Evolutionary conservation across 2,113 vertebrate genomes (phyloP), one percentile per base, ranked within the genome.

Genomic region (Grammomys surdaster): DNA sequence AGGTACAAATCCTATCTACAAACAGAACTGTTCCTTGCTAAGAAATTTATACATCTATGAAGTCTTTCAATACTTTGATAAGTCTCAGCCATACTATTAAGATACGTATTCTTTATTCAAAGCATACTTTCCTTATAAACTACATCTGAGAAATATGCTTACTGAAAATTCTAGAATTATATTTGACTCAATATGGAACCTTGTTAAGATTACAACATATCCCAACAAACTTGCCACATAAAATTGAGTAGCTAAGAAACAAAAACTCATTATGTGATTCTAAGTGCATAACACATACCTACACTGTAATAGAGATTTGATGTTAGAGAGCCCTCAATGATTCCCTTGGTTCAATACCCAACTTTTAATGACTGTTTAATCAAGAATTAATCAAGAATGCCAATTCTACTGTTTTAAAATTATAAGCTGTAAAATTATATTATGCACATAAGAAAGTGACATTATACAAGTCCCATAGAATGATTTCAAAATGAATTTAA

Each of bases 301-400:
- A 56, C 90, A 94, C 40, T 95, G 40, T 19, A 70, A 46, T 22
- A 97, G 96, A 96, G 95, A 97, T 96, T 97, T 97, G 11, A 97
- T 86, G 96, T 94, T 95, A 70, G 81, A 65, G 40, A 84, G 89
- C 72, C 95, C 91, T 80, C 3, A 88, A 65, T 85, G 58, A 43
- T 85, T 24, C 40, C 94, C 26, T 58, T 80, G 70, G 54, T 77
- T 90, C 54, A 97, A 95, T 11, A 28, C 69, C 3, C 31, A 91
- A 94, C 46, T 28, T 93, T 96, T 89, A 77, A 92, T 85, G 28
- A 85, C 24, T 88, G 82, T 14, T 60, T 54, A n/a, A 70, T 93
- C 14, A 72, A 77, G 46, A 70, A 33, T 70, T 54, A n/a, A 70
- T 93, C 14, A 72, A 77, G 46, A 70, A 33, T 70, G 12, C 95